Conservation (phyloP, 35 echinoderm and acorn worm species). For the Lytechinus variegatus region DNA sequence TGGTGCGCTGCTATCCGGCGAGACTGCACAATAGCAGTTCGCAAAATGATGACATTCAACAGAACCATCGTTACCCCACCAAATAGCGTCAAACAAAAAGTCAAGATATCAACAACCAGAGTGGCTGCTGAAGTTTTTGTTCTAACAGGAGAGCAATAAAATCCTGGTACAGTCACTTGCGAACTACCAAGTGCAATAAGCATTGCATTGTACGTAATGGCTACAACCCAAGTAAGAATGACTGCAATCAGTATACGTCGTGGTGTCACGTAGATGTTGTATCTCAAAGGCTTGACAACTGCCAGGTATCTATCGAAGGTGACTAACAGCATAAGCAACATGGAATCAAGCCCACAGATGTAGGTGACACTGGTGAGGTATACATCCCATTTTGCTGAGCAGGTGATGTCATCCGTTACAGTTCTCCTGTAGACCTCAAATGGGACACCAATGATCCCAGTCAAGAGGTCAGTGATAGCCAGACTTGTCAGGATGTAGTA, state of each 20-base stretch:
- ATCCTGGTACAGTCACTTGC: not conserved
- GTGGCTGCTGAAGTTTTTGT: not conserved
- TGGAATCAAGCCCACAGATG: constrained; percentile 32
- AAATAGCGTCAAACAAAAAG: not conserved
- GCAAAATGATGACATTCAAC: not conserved
- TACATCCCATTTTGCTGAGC: not conserved
- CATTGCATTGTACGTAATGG: not conserved
- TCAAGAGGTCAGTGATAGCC: constrained; percentile 57
- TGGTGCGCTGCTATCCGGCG: not conserved
- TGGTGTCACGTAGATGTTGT: not conserved
- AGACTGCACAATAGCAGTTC: not conserved
- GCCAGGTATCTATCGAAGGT: constrained; percentile 60
- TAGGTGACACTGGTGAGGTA: constrained; percentile 31
- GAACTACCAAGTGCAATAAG: not conserved
- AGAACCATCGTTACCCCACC: not conserved
- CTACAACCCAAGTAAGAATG: not conserved
- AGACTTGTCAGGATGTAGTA: constrained; percentile 64
- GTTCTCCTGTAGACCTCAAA: constrained; percentile 30
- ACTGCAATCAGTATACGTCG: not conserved
- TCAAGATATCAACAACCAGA: not conserved
- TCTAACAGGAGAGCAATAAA: not conserved
- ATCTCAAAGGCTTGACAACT: constrained; percentile 15
- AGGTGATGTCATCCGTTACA: constrained; percentile 52
- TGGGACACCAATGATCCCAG: constrained; percentile 46
- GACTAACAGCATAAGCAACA: constrained; percentile 49